Evolutionary conservation across 2,888 invertebrate genomes (phyloP).

Genomic region (Mechanitis mazaeus): DNA sequence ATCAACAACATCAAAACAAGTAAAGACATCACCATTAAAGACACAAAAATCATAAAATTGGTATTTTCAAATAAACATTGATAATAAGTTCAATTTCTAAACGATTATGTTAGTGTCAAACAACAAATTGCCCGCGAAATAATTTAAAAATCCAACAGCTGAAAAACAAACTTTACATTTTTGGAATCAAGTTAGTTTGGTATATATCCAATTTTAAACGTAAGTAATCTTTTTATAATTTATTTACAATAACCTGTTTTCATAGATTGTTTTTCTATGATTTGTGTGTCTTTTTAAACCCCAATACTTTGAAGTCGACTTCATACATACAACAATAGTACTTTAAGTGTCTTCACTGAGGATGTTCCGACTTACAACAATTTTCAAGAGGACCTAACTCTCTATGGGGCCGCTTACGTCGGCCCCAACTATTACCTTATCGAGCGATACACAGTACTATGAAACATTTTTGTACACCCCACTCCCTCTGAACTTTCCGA

Average conservation of each 20-base stretch:
- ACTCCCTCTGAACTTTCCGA: constrained; percentile 46
- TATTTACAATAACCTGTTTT: constrained; percentile 3
- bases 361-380: constrained; percentile 66
- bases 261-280: constrained; percentile 26
- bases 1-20: constrained; percentile 76
- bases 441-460: constrained; percentile 71
- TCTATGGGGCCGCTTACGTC: constrained; percentile 40
- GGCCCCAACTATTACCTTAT: constrained; percentile 62
- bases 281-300: constrained; percentile 41
- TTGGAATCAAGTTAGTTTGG: neutral
- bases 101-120: constrained; percentile 18
- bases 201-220: neutral
- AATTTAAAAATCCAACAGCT: constrained; percentile 1
- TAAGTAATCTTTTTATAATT: constrained; percentile 1
- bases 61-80: neutral
- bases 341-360: constrained; percentile 72
- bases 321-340: constrained; percentile 68
- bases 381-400: constrained; percentile 54
- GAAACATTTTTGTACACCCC: constrained; percentile 68
- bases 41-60: constrained; percentile 41
- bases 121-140: constrained; percentile 17
- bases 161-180: constrained; percentile 4
- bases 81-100: constrained; percentile 17
- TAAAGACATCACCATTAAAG: constrained; percentile 51
- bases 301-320: constrained; percentile 39